Conservation (phyloP, 2,888 invertebrate species). For the Falcaria lacertinaria region DNA sequence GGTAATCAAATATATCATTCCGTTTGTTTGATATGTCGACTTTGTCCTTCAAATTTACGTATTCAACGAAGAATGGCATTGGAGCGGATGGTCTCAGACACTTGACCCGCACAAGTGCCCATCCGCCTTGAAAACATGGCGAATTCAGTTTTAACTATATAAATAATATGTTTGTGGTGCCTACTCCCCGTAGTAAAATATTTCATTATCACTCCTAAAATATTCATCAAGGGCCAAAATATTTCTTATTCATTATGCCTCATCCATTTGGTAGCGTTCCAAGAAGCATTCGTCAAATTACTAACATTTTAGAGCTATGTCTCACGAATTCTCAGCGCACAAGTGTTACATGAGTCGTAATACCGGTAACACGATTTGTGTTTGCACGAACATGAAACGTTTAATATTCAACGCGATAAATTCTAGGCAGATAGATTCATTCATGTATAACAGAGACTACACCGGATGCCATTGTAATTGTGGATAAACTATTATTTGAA, state of each 20-base stretch:
- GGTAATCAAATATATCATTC: neutral
- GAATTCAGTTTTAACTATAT: no score
- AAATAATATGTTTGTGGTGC: no score
- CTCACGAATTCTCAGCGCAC: slow-evolving; percentile 20
- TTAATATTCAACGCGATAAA: slow-evolving; percentile 20
- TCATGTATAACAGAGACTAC: slow-evolving; percentile 1
- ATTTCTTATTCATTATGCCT: slow-evolving; percentile 20
- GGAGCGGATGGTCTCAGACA: no score
- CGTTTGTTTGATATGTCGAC: neutral
- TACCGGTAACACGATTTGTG: slow-evolving; percentile 31
- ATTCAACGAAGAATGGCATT: slow-evolving; percentile 2
- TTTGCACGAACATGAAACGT: slow-evolving; percentile 18
- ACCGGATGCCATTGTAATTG: slow-evolving; percentile 2
- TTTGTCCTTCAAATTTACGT: neutral
- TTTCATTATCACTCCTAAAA: no score
- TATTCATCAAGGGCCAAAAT: slow-evolving; percentile 20
- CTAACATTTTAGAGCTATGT: slow-evolving; percentile 16
- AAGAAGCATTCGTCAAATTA: slow-evolving; percentile 46
- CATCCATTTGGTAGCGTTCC: slow-evolving; percentile 42
- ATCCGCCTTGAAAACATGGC: no score
- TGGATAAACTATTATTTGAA: neutral
- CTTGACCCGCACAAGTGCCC: no score
- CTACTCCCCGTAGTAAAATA: no score
- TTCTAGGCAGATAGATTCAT: slow-evolving; percentile 6
- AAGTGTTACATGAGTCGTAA: slow-evolving; percentile 24